Base-by-base conservation (phyloP, 1,140 invertebrate species). In the Matsumurasca onukii region DNA sequence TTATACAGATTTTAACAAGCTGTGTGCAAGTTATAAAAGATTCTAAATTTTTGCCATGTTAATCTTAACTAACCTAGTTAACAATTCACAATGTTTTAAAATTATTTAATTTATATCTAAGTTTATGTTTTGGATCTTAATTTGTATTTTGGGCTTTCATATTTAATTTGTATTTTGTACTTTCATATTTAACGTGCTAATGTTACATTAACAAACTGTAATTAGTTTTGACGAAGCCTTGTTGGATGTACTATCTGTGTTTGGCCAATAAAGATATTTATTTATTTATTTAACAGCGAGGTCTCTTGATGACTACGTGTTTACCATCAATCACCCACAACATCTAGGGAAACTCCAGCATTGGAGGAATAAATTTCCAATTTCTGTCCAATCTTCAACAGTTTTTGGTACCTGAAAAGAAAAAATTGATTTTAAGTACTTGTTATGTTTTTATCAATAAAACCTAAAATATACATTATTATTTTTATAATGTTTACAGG, bases 311-410 rank as follows among this genome's bases (percentile, higher is more conserved):
- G 20, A 52, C 9, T 5, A 52, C 49, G 22, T 52, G 20, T 52
- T 52, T 52, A 12, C 49, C 49, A 52, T 52, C 12, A 22, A 52
- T 52, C 20, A 22, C 49, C 49, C 49, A 52, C 49, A 15, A 22
- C 49, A 52, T 52, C 49, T 52, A 52, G 49, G 49, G 49, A 12
- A 52, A 22, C 22, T 52, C 49, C 49, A 52, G 20, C 20, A 20
- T 52, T 52, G 49, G 20, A 52, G 49, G 49, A 52, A 52, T 12
- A 52, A 5, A 12, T 52, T 52, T 22, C 3, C 12, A 52, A 52
- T 52, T 52, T 22, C 22, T 52, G 12, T 22, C 49, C 49, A 52
- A 5, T 52, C 49, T 52, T 52, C 49, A 52, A 52, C 49, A 52
- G 49, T 52, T 52, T 5, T 52, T 5, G 49, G 49, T 52, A 52